Percentiles rank a stretch among this genome's conserved stretches.
Conservation (phyloP, 37 sponge, comb jelly and placozoan species). For the Mnemiopsis leidyi region DNA sequence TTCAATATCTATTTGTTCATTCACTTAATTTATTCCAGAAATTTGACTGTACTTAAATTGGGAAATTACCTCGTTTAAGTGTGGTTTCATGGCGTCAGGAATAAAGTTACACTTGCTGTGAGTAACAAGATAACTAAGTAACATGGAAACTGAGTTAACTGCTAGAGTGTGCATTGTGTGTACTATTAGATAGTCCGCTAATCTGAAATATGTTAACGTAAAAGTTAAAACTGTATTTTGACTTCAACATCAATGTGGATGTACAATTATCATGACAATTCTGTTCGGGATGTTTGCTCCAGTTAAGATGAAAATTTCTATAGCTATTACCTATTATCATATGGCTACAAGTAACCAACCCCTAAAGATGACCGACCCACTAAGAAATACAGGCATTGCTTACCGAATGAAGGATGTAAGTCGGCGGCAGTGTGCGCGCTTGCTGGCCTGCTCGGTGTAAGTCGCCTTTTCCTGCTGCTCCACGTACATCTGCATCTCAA, state of each 20-base stretch:
- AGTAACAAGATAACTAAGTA: conserved; percentile 72
- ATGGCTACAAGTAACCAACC: no score
- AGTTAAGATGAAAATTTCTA: no score
- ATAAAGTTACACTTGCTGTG: conserved; percentile 65
- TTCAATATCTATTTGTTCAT: no score
- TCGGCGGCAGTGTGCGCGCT: conserved; percentile 86
- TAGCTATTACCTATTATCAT: no score
- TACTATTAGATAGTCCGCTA: conserved; percentile 87
- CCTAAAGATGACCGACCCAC: no score
- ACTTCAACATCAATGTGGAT: no score
- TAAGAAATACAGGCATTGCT: no score
- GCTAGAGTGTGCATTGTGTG: conserved; percentile 82
- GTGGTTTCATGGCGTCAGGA: conserved; percentile 64
- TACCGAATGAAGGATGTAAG: conserved; percentile 67
- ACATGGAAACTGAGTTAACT: conserved; percentile 68
- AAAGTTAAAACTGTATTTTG: no score
- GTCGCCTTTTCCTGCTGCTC: conserved; percentile 83
- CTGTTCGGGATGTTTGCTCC: no score
- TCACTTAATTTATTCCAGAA: no score
- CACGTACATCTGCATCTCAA: conserved; percentile 65
- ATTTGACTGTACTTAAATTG: no score
- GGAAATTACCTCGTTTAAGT: neutral
- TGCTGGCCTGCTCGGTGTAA: conserved; percentile 92
- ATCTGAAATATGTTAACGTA: conserved; percentile 66
- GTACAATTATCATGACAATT: no score